Evolutionary conservation across 2,113 vertebrate genomes (phyloP), one percentile per base, ranked within the genome.

Genomic region (Grus americana): DNA sequence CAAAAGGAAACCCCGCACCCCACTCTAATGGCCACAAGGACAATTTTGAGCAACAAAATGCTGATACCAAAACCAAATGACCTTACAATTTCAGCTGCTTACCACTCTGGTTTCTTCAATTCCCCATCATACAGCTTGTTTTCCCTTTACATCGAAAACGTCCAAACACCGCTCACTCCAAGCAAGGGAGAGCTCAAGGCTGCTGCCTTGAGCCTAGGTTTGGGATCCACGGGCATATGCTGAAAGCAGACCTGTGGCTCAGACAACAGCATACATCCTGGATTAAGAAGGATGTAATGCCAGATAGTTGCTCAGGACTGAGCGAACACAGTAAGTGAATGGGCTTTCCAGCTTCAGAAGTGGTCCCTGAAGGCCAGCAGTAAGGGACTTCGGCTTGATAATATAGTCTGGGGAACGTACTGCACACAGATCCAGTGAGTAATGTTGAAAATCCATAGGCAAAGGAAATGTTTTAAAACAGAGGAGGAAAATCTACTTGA

Each of bases 381-480:
- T 66, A 62, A 94, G 87, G 89, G 92, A 67, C 79, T 67, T 42
- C 36, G 29, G 66, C 40, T 86, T 74, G 46, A 52, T 32, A 79
- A 47, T 10, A 70, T 3, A 86, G 71, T 75, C 78, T 70, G 38
- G 90, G 63, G 84, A 86, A 75, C 3, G 2, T 36, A 58, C 66
- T 78, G 65, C 72, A 78, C 67, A 62, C 52, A 92, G 65, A 78
- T 81, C 66, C 90, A 88, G 49, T 58, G 61, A 85, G 86, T 68
- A 95, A 94, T 42, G 85, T 47, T 73, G 66, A 84, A 96, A 97
- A 96, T 95, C 95, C 86, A 90, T 86, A 92, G 81, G 75, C 79
- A 87, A 93, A 92, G 93, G 84, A 94, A 82, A 92, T 10, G 32
- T 90, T 95, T 92, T 83, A 92, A 94, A 95, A 91, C 70, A 87